Evolutionary conservation across 2,113 vertebrate genomes (phyloP).

Genomic region (Strigops habroptila): DNA sequence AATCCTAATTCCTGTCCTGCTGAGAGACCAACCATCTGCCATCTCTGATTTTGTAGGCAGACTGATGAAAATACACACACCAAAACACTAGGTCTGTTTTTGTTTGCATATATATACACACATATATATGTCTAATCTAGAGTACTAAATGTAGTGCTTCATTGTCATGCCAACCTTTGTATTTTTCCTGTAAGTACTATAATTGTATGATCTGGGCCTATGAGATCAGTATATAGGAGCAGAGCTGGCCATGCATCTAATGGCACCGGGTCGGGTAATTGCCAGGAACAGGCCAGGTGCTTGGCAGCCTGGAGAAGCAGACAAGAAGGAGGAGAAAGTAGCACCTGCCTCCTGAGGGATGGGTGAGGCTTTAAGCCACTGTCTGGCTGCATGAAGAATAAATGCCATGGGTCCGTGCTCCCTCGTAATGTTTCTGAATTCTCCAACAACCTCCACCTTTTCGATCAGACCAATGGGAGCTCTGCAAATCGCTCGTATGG

Average conservation of each 20-base stretch:
- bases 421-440: background rate
- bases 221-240: background rate
- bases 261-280: background rate
- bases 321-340: background rate
- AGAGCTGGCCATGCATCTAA: background rate
- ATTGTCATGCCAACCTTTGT: background rate
- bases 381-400: background rate
- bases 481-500: background rate
- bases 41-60: background rate
- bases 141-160: background rate
- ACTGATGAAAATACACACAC: background rate
- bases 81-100: background rate
- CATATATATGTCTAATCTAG: background rate
- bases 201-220: background rate
- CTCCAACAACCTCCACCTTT: background rate
- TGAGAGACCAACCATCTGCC: background rate
- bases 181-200: background rate
- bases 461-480: rapidly evolving
- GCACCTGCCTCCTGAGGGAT: background rate
- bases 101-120: background rate
- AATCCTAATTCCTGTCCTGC: background rate
- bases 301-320: background rate
- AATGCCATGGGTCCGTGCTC: background rate
- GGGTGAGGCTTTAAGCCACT: background rate
- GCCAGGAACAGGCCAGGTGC: background rate